Evolutionary conservation across 2,113 vertebrate genomes (phyloP).

Genomic region (Alces alces): DNA sequence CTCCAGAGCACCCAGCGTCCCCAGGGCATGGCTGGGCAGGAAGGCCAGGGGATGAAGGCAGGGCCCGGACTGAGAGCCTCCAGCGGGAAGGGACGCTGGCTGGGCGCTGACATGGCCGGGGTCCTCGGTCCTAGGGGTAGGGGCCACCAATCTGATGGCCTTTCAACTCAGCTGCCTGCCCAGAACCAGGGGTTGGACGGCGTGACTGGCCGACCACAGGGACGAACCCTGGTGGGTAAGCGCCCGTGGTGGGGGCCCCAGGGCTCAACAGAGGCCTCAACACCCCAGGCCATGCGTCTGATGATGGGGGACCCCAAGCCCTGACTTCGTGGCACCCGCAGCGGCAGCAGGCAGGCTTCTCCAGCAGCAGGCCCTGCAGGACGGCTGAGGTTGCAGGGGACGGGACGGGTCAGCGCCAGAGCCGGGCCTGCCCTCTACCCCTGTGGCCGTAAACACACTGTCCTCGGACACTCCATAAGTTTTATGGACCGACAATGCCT

Average conservation of each 20-base stretch:
- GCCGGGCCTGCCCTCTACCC: accelerated
- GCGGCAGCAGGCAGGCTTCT: accelerated
- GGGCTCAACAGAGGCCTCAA: background rate
- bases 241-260: accelerated
- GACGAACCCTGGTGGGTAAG: background rate
- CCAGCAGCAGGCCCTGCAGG: background rate
- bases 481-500: constrained; percentile 9
- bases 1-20: background rate
- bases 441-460: background rate
- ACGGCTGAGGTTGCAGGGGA: accelerated
- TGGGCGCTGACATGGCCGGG: accelerated
- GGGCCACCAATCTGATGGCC: background rate
- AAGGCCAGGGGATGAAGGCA: accelerated
- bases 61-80: background rate
- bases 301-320: no score
- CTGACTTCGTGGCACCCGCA: accelerated
- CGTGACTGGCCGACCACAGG: background rate
- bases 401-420: accelerated
- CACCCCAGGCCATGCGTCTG: background rate
- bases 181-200: accelerated
- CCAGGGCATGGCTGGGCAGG: background rate
- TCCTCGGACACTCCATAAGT: background rate
- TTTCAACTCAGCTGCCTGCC: background rate
- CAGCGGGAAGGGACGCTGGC: accelerated
- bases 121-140: accelerated